Base-by-base conservation (phyloP, 2,113 vertebrate species). In the Tragelaphus imberbis region DNA sequence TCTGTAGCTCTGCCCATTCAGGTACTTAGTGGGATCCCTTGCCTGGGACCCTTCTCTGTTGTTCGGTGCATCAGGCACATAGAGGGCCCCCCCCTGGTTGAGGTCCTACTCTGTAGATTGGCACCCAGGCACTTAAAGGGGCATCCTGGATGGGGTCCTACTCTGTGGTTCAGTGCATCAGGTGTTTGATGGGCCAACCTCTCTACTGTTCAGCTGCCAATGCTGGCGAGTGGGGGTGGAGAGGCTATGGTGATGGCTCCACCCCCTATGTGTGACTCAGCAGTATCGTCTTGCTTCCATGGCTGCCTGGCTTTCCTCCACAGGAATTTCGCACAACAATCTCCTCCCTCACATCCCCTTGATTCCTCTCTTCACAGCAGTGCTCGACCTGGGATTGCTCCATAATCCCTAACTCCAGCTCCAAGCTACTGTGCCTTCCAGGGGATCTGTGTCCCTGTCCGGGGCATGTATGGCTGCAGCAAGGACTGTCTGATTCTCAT, bases 1-100 rank as follows among this genome's bases (percentile, higher is more conserved):
- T 17, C 65, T 0, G 0, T 21, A 71, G n/a, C 65, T 36, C n/a
- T 11, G 65, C 17, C n/a, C 2, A 0, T 36, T 68, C 65, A 68
- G 33, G n/a, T 9, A 68, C n/a, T 68, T 36, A 36, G 65, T 2
- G 33, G 65, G 65, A 17, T 36, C 65, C 65, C n/a, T 36, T 36
- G 33, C 65, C 16, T 21, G 65, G 65, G 65, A 33, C n/a, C 65
- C 19, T 36, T 36, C n/a, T 68, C 65, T 11, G 65, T 36, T 36
- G 33, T 36, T 36, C 3, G 0, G 15, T 68, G 65, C 2, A 0
- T 36, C 33, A 36, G 65, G 17, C 65, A 36, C 65, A 36, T 68
- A 4, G n/a, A 68, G 17, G 65, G 65, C 21, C 15, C n/a, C 58
- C 58, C 65, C 65, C 17, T 68, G 65, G 65, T 17, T 36, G n/a